phyloP scores from a whole-genome alignment of 2,888 invertebrate species.

The Hydroisotoma schaefferi region DNA sequence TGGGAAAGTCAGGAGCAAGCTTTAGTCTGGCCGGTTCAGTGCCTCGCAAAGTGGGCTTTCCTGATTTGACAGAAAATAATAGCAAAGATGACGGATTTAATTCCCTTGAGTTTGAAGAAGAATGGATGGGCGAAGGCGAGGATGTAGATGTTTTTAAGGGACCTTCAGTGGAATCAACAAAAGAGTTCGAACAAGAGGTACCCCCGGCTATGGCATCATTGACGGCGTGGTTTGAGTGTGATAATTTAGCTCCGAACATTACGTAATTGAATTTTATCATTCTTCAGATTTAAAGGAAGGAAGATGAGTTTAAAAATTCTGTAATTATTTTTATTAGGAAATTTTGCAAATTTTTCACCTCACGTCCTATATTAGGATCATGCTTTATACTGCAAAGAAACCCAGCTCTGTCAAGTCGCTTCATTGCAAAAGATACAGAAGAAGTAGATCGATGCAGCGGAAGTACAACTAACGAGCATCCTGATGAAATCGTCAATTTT shows the following conservation, averaged over 20 bases:
- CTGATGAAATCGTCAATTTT: slow-evolving; percentile 8
- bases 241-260: slow-evolving; percentile 20
- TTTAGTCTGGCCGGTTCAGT: background rate
- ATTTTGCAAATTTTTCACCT: slow-evolving; percentile 30
- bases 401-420: slow-evolving; percentile 6
- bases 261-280: slow-evolving; percentile 6
- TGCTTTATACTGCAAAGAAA: slow-evolving; percentile 23
- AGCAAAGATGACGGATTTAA: background rate
- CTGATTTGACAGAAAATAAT: background rate
- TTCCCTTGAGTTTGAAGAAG: background rate
- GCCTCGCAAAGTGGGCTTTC: background rate
- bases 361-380: slow-evolving; percentile 23
- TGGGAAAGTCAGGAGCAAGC: background rate
- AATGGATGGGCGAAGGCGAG: background rate
- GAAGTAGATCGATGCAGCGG: background rate
- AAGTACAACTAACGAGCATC: too few relatives aligned
- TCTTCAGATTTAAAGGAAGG: too few relatives aligned
- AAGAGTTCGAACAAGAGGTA: background rate
- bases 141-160: background rate
- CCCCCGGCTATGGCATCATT: slow-evolving; percentile 15
- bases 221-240: slow-evolving; percentile 28
- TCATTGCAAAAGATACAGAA: background rate
- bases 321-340: slow-evolving; percentile 10
- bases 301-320: background rate
- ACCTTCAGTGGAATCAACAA: background rate